Evolutionary conservation across 1,140 invertebrate genomes (phyloP).

Genomic region (Lasaia peninsularis): DNA sequence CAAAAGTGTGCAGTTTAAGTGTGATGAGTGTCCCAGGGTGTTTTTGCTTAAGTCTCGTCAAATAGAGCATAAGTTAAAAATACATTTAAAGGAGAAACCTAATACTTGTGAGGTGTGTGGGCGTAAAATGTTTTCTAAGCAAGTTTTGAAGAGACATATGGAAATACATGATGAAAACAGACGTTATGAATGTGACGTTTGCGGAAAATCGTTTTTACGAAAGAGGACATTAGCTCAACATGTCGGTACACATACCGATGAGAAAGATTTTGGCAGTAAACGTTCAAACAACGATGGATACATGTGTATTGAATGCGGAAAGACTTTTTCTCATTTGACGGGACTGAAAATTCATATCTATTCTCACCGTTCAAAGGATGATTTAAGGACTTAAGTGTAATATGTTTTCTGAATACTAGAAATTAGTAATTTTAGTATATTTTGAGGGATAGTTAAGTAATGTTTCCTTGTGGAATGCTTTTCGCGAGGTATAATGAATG

Average conservation of each 20-base stretch:
- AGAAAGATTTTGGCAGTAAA: constrained; percentile 16
- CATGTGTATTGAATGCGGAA: constrained; percentile 38
- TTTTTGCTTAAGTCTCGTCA: constrained; percentile 36
- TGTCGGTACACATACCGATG: constrained; percentile 48
- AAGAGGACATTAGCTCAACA: constrained; percentile 45
- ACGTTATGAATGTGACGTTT: constrained; percentile 77
- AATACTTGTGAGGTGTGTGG: constrained; percentile 48
- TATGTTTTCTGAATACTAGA: too few species aligned
- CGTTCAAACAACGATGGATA: constrained; percentile 19
- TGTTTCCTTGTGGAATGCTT: too few species aligned
- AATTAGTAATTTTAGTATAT: too few species aligned
- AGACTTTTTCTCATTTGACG: constrained; percentile 37
- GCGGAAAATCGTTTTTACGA: constrained; percentile 79
- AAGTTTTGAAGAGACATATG: constrained; percentile 70
- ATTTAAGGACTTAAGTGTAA: neutral
- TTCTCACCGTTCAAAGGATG: constrained; percentile 31
- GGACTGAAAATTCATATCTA: constrained; percentile 38
- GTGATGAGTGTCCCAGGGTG: constrained; percentile 34
- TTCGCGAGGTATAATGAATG: too few species aligned
- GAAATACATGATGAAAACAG: constrained; percentile 80
- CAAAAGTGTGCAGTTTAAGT: constrained; percentile 38
- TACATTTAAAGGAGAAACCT: constrained; percentile 49
- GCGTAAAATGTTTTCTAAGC: constrained; percentile 44
- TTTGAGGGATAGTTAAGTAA: too few species aligned
- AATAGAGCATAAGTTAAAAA: constrained; percentile 37